Conservation (phyloP, 2,888 invertebrate genomes). For the Venustoraphidia nigricollis region DNA sequence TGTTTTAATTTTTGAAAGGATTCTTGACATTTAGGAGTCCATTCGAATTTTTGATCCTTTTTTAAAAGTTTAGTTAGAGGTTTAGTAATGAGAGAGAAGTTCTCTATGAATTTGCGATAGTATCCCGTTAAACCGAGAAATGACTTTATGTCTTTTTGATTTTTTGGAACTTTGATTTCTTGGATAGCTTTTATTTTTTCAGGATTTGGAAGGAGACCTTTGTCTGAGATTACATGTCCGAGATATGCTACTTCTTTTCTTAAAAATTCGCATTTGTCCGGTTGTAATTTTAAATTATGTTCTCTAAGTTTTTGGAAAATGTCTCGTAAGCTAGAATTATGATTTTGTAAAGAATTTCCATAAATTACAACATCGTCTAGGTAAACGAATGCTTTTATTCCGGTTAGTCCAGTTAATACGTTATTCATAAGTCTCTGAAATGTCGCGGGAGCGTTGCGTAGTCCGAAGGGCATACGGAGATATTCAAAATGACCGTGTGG, state of each 20-base stretch:
- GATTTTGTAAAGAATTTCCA: conserved; percentile 12
- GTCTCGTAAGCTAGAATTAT: conserved; percentile 8
- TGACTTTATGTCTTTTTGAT: conserved; percentile 15
- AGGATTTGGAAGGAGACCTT: conserved; percentile 17
- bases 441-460: conserved; percentile 25
- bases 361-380: conserved; percentile 20
- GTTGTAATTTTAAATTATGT: conserved; percentile 10
- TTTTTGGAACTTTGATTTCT: conserved; percentile 14
- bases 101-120: conserved; percentile 16
- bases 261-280: conserved; percentile 13
- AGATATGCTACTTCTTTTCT: conserved; percentile 15
- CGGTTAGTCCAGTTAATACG: conserved; percentile 19
- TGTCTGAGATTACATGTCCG: conserved; percentile 17
- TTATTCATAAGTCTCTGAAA: conserved; percentile 24
- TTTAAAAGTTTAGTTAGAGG: conserved; percentile 15
- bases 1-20: conserved; percentile 24
- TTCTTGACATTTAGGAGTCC: conserved; percentile 15
- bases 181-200: conserved; percentile 13
- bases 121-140: conserved; percentile 16
- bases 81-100: conserved; percentile 13
- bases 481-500: conserved; percentile 21
- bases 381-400: too few relatives aligned
- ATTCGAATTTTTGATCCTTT: conserved; percentile 3
- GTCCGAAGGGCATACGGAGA: conserved; percentile 21
- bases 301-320: conserved; percentile 10